A percentile compares a stretch with the other conserved stretches of the same genome.
phyloP scores from a whole-genome alignment of 2,888 invertebrate species.

The Parapristionchus giblindavisi region DNA sequence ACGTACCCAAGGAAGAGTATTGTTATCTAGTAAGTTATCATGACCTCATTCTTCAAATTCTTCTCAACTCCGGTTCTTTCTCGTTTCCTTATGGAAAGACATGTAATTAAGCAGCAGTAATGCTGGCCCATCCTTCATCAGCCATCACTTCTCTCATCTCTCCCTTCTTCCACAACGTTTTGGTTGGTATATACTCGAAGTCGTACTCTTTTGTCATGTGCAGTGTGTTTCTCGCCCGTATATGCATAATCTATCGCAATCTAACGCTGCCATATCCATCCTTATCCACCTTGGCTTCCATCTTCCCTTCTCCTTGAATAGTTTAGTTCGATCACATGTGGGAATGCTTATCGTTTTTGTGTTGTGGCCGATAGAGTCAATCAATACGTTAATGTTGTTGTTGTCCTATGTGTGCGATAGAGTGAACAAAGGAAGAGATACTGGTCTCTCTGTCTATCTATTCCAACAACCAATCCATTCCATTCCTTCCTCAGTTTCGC shows the following conservation, averaged over 20 bases:
- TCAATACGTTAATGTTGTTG: background rate
- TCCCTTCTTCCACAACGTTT: slow-evolving; percentile 38
- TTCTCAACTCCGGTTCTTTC: background rate
- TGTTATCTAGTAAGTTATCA: background rate
- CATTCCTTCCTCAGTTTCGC: background rate
- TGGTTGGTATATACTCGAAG: no score
- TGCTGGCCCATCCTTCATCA: slow-evolving; percentile 22
- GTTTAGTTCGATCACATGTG: no score
- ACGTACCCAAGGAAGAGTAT: background rate
- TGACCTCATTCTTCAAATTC: background rate
- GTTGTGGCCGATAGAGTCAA: no score
- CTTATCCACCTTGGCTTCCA: no score
- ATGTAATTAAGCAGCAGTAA: slow-evolving; percentile 17
- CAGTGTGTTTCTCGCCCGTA: no score
- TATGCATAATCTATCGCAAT: no score
- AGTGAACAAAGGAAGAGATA: no score
- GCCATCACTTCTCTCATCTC: slow-evolving; percentile 39
- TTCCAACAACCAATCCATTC: background rate
- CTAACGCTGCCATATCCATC: no score
- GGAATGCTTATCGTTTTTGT: no score
- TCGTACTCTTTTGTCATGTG: no score
- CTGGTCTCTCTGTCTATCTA: background rate
- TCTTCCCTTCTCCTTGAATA: no score
- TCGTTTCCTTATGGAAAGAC: no score
- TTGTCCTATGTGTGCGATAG: background rate